Base-by-base conservation (phyloP, 2,797 vertebrate genomes). In the Lepus townsendii region DNA sequence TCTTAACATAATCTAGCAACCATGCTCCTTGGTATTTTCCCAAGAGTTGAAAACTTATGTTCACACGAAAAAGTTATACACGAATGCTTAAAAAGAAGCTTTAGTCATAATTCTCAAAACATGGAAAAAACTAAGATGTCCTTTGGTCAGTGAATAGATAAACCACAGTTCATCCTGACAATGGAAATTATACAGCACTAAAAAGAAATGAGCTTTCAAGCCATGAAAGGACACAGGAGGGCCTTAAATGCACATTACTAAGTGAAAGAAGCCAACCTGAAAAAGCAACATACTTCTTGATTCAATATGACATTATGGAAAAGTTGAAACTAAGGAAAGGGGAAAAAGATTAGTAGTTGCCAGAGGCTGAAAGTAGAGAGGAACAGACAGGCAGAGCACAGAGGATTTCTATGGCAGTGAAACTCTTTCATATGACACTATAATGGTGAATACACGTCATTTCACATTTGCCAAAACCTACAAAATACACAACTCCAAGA, bases 151-250 rank as follows among this genome's bases (percentile, higher is more conserved):
- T 50, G 30, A 88, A 82, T 24, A 20, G 30, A 50, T 85, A 69
- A 79, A 86, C 54, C 78, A 22, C 50, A 54, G 38, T 50, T 71
- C 7, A 66, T 9, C 30, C 20, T 79, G 4, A 80, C 35, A 82
- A 82, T 3, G 12, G 50, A 94, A 54, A 50, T 65, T 42, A 94
- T 32, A 38, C 54, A 90, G n/a, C 42, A 30, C 26, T 71, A 93
- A 52, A 83, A 83, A 89, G 19, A 89, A 89, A 93, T 5, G 11
- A 47, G 42, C 11, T 93, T 42, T 54, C 20, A 89, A 83, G 54
- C 19, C 19, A 57, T 2, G 17, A 57, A 16, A 57, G 89, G 71
- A 78, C 10, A 71, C 2, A 14, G 27, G 38, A 20, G n/a, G 80
- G 57, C 76, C 63, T 82, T 73, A 66, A 66, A n/a, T 54, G 10